Percentiles rank a stretch among this genome's conserved stretches.
These are phyloP conservation scores for Artemia sinica DNA, from an alignment of 2,888 invertebrate species.

Conservation along the genomic window DNA sequence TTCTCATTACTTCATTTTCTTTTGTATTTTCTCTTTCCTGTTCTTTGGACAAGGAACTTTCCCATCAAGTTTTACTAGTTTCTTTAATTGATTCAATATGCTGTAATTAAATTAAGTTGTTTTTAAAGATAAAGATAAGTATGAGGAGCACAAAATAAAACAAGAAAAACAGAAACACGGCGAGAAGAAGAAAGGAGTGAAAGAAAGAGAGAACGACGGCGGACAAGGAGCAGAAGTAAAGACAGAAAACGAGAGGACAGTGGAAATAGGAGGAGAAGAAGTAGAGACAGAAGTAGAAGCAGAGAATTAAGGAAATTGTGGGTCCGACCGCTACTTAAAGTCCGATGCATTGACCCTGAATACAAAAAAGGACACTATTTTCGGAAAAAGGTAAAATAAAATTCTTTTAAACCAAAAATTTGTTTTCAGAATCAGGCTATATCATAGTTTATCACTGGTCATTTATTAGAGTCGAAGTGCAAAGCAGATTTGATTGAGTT, in stretches of 20 bases:
- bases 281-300: conserved; percentile 1
- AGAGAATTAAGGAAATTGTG: conserved; percentile 19
- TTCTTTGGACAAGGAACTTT: no score
- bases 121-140: conserved; percentile 36
- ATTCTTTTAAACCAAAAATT: conserved; percentile 10
- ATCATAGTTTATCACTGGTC: neutral
- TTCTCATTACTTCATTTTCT: no score
- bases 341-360: conserved; percentile 24
- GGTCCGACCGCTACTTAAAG: conserved; percentile 24
- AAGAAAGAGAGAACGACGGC: conserved; percentile 2
- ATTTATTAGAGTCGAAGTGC: no score
- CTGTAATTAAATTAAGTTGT: conserved; percentile 24
- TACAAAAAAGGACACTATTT: conserved; percentile 25
- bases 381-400: conserved; percentile 21
- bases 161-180: conserved; percentile 30
- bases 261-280: conserved; percentile 18
- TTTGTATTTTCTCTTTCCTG: no score
- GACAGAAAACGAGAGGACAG: neutral
- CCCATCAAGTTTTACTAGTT: no score
- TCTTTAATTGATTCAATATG: no score
- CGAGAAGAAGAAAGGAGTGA: conserved; percentile 17
- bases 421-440: neutral
- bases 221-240: conserved; percentile 16
- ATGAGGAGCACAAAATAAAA: conserved; percentile 45
- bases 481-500: no score